phyloP scores from a whole-genome alignment of 53 echinoderm and acorn worm genomes.

The Crossaster papposus region DNA sequence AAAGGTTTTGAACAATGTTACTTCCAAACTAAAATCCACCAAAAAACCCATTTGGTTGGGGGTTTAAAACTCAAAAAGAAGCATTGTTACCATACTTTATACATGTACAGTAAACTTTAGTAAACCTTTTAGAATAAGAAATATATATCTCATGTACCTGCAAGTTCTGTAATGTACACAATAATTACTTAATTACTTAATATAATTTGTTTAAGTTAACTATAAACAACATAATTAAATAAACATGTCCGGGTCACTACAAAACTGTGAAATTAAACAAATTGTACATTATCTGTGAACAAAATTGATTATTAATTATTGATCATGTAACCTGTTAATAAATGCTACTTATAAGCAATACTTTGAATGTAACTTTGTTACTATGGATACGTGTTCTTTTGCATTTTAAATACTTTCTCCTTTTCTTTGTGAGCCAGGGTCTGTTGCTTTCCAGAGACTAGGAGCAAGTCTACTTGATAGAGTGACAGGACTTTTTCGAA shows the following conservation, averaged over 20 bases:
- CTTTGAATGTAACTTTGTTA: conserved; percentile 17
- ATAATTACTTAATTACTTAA: conserved; percentile 36
- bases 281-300: conserved; percentile 12
- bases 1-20: not conserved
- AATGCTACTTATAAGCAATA: conserved; percentile 56
- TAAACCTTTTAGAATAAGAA: conserved; percentile 5
- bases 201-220: conserved; percentile 1
- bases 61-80: not conserved
- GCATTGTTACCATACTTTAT: not conserved
- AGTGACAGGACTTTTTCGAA: no score
- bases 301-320: conserved; percentile 6
- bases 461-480: no score
- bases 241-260: not conserved
- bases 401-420: not conserved
- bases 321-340: conserved; percentile 46
- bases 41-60: not conserved
- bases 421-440: no score
- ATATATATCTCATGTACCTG: no score
- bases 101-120: not conserved
- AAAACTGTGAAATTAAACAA: not conserved
- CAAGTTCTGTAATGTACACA: conserved; percentile 28
- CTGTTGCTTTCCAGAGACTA: no score
- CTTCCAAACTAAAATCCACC: not conserved
- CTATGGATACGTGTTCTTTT: not conserved
- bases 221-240: not conserved